Evolutionary conservation across 2,888 invertebrate species (phyloP), one percentile per base, ranked within the genome.

Genomic region (Tyria jacobaeae): DNA sequence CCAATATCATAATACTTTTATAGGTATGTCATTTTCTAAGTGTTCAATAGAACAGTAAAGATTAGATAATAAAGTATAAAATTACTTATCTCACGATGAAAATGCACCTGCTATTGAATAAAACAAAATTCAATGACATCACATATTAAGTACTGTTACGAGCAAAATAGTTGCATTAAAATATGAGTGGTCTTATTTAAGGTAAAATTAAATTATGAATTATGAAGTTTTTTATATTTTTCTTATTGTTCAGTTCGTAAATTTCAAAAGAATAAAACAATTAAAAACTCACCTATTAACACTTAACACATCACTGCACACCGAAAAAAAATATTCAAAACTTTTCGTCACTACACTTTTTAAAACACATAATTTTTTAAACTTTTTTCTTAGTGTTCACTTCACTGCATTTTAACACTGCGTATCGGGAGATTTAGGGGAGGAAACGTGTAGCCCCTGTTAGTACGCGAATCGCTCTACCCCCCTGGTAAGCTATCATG

Each of bases 391-490:
- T 47, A 76, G 49, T 68, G 73, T 67, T 51, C 78, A 78, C 76
- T 70, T 75, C 82, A 82, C 79, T 71, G 70, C 75, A 78, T 77
- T 70, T 68, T 60, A 62, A 27, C 66, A 70, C 66, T 66, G 55
- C 80, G 78, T 59, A 75, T 70, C 73, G 70, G 63, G 59, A 66
- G 41, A 31, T 41, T 41, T 59, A 34, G 53, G 65, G 62, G 59
- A 62, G 4, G 25, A 47, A 71, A 73, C 82, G 81, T 75, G 75
- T 70, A 62, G 51, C 65, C 70, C 57, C 68, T 52, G 41, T 61
- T 58, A 70, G 41, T 17, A 55, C 73, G 60, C 70, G 75, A 47
- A 52, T n/a, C 55, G 9, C n/a, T 75, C 73, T 76, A 73, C 75
- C 77, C 76, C 77, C 77, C 70, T 62, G 24, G 17, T 9, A 54